Conservation (phyloP, 2,888 invertebrate genomes). For the Eupithecia subumbrata region DNA sequence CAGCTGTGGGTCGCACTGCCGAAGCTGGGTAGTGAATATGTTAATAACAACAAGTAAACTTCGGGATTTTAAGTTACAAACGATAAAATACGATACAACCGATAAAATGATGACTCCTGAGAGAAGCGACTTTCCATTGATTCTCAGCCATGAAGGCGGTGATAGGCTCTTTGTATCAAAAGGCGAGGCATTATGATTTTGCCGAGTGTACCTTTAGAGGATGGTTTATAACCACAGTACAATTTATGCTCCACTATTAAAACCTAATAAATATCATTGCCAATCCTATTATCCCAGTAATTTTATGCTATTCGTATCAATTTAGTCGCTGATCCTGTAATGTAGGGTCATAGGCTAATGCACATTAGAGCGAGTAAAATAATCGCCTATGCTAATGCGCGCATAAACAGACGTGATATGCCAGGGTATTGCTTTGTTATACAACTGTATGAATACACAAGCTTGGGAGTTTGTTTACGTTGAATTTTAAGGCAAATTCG, state of each 20-base stretch:
- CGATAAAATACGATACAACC: too few relatives aligned
- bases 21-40: too few relatives aligned
- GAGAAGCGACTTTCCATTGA: neutral
- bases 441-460: slow-evolving; percentile 24
- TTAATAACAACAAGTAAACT: too few relatives aligned
- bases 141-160: neutral
- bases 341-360: slow-evolving; percentile 57
- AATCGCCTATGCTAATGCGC: slow-evolving; percentile 34
- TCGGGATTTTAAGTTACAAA: too few relatives aligned
- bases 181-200: neutral
- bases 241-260: slow-evolving; percentile 8
- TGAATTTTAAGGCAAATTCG: neutral
- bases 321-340: slow-evolving; percentile 49
- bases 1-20: too few relatives aligned
- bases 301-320: slow-evolving; percentile 52
- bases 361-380: slow-evolving; percentile 49
- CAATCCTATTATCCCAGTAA: slow-evolving; percentile 37
- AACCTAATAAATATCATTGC: slow-evolving; percentile 23
- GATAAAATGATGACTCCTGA: too few relatives aligned
- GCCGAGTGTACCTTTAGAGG: neutral
- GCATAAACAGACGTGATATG: slow-evolving; percentile 36
- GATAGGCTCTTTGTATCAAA: neutral
- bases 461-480: neutral
- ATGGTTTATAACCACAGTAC: neutral
- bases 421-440: slow-evolving; percentile 33